phyloP scores from a whole-genome alignment of 2,113 vertebrate species.

The Paradisaea rubra region DNA sequence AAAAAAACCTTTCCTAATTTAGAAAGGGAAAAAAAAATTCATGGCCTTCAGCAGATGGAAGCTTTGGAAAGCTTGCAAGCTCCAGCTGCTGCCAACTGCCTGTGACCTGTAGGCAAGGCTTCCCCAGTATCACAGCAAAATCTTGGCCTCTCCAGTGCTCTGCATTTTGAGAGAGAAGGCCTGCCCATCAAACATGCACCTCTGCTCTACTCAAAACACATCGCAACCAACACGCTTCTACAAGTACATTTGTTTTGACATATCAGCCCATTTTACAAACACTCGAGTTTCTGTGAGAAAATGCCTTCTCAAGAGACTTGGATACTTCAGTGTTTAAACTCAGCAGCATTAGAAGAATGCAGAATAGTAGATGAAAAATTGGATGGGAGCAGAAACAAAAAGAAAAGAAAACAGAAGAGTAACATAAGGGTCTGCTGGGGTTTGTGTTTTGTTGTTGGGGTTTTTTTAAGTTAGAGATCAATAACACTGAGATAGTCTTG shows the following conservation, averaged over 20 bases:
- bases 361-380: background rate
- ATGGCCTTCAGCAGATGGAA: background rate
- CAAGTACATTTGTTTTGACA: background rate
- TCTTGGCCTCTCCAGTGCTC: background rate
- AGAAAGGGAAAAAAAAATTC: background rate
- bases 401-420: background rate
- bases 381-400: background rate
- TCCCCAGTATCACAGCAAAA: background rate
- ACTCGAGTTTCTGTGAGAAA: background rate
- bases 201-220: background rate
- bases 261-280: background rate
- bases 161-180: background rate
- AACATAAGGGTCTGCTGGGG: rapidly evolving
- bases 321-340: background rate
- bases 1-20: background rate
- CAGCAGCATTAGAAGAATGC: background rate
- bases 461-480: background rate
- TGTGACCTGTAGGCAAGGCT: background rate
- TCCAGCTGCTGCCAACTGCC: background rate
- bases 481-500: background rate
- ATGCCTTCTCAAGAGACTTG: background rate
- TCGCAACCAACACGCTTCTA: background rate
- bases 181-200: background rate
- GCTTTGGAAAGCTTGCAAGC: background rate
- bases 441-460: background rate